A percentile compares a stretch with the other conserved stretches of the same genome.
Evolutionary conservation across 2,113 vertebrate genomes (phyloP).

Genomic region (Geococcyx californianus): DNA sequence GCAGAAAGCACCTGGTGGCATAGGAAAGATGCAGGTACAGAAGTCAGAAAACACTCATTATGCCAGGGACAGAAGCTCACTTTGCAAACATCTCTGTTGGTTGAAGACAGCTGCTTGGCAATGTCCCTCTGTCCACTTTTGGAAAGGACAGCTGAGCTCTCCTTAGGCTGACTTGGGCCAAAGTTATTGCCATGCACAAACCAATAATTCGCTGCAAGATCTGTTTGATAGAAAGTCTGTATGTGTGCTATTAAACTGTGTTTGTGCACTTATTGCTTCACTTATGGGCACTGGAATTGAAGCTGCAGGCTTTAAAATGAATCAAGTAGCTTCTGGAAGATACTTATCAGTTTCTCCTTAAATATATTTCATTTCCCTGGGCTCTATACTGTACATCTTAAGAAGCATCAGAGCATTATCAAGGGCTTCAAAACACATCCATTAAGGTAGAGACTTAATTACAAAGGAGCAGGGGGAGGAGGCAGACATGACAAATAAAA

Average conservation of each 20-base stretch:
- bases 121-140: neutral
- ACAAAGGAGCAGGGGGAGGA: neutral
- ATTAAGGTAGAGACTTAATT: constrained; percentile 11
- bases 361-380: neutral
- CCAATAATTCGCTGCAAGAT: neutral
- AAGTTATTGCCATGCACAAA: neutral
- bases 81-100: neutral
- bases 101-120: neutral
- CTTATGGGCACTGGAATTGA: neutral
- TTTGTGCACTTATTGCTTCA: neutral
- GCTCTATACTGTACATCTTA: neutral
- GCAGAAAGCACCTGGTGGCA: neutral
- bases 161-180: neutral
- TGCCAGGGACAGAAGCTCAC: neutral
- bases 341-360: constrained; percentile 10
- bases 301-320: constrained; percentile 21
- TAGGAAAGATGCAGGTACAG: neutral
- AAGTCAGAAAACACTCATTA: neutral
- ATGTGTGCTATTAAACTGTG: neutral
- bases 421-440: neutral
- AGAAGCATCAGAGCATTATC: neutral
- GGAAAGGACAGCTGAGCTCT: neutral
- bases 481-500: neutral
- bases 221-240: neutral
- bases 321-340: neutral